Evolutionary conservation across 2,888 invertebrate species (phyloP), one percentile per base, ranked within the genome.

Genomic region (Uloborus plumipes): DNA sequence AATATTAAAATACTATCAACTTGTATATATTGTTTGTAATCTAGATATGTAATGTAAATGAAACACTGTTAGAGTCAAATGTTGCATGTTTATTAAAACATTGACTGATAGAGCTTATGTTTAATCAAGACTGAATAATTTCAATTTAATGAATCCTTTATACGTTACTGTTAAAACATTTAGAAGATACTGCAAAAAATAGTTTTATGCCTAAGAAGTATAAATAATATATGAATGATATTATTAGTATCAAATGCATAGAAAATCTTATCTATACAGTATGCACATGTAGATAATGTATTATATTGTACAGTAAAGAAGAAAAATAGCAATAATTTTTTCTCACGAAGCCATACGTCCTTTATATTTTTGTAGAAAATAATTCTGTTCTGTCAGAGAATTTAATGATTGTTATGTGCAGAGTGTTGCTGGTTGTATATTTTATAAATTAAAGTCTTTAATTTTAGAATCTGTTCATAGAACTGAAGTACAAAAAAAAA

Each of bases 341-440:
- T 39, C 61, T 53, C 16, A 51, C 6, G 31, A 31, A 77, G 64
- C 49, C 67, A 64, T 70, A 77, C 47, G n/a, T 49, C n/a, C 14
- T 55, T 51, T 64, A 39, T 39, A 49, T 70, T 77, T 77, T 70
- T 64, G 49, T 49, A 53, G 22, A 18, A 53, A 22, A 26, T n/a
- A 67, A 22, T 18, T 22, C 9, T 53, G 18, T 74, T 55, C 55
- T 65, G 59, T 49, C 39, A 77, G 72, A 78, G 31, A 53, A 64
- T 51, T 77, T 77, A 72, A 72, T 66, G 18, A 31, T 61, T 70
- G 59, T 78, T 58, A 49, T 47, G 49, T 61, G 53, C 22, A 59
- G 61, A 72, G 39, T 79, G 72, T 79, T 79, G 67, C 39, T 73
- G 62, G 64, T 64, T 74, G 77, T 78, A 79, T 72, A 79, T 79